Conservation (phyloP, 2,797 vertebrate genomes). For the Knipowitschia caucasica region DNA sequence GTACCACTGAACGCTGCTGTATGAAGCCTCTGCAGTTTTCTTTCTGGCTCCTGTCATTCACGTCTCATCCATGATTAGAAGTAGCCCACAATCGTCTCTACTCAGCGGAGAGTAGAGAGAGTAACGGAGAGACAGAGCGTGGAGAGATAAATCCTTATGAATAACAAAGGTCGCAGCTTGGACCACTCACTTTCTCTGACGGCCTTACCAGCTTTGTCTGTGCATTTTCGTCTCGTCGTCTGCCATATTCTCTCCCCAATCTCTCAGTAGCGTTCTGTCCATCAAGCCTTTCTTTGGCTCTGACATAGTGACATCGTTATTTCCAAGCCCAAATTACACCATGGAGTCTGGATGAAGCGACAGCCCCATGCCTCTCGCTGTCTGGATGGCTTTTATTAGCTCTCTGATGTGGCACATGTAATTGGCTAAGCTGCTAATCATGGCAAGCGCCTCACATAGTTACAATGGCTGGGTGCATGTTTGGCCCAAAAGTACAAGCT, state of each 20-base stretch:
- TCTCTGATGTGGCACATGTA: slow-evolving; percentile 18
- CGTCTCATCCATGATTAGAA: slow-evolving; percentile 58
- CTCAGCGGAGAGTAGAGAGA: too few species aligned
- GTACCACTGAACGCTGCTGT: slow-evolving; percentile 29
- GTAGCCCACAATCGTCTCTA: slow-evolving; percentile 39
- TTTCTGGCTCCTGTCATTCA: slow-evolving; percentile 62
- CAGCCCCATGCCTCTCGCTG: slow-evolving; percentile 29
- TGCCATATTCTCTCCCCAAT: background rate
- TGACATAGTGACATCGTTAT: slow-evolving; percentile 20
- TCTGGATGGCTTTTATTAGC: slow-evolving; percentile 26
- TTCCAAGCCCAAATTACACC: slow-evolving; percentile 31
- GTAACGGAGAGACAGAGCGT: slow-evolving; percentile 24
- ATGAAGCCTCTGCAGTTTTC: slow-evolving; percentile 41
- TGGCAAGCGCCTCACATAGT: background rate
- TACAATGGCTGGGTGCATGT: background rate
- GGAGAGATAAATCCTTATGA: slow-evolving; percentile 32
- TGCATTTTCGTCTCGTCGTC: slow-evolving; percentile 4
- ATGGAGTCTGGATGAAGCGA: slow-evolving; percentile 47
- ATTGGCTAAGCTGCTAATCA: slow-evolving; percentile 46
- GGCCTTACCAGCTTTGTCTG: slow-evolving; percentile 17
- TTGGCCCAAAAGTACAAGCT: background rate
- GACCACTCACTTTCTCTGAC: slow-evolving; percentile 18
- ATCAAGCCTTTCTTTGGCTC: slow-evolving; percentile 12
- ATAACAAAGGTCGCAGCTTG: slow-evolving; percentile 23
- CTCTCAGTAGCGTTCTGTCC: slow-evolving; percentile 16